A percentile compares a stretch with the other conserved stretches of the same genome.
phyloP scores from a whole-genome alignment of 1,140 invertebrate genomes.

The Tetragnatha versicolor region DNA sequence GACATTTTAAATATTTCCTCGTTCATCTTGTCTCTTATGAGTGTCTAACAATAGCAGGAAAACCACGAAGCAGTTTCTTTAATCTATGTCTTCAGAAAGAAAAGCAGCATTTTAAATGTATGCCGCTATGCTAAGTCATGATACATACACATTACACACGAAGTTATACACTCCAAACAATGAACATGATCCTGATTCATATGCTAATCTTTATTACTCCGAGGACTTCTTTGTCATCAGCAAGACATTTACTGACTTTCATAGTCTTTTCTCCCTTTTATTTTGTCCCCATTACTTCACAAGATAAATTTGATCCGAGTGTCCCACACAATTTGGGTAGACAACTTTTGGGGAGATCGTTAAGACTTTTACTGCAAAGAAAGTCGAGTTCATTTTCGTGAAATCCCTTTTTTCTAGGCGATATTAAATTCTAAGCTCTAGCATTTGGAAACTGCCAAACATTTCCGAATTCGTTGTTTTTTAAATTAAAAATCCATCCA shows the following conservation, averaged over 20 bases:
- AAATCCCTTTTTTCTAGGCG: too few relatives aligned
- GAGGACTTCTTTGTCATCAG: conserved; percentile 13
- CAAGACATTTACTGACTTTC: conserved; percentile 7
- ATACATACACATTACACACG: too few relatives aligned
- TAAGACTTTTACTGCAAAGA: conserved; percentile 6
- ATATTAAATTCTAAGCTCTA: too few relatives aligned
- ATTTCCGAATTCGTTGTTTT: too few relatives aligned
- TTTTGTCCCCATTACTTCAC: conserved; percentile 1
- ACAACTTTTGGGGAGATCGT: neutral
- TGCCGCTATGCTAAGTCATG: neutral
- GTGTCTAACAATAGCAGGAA: neutral
- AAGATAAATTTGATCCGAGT: neutral
- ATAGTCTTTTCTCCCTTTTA: neutral
- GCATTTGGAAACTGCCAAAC: too few relatives aligned
- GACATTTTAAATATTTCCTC: neutral
- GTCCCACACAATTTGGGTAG: conserved; percentile 6
- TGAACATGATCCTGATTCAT: conserved; percentile 20
- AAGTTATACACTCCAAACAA: conserved; percentile 2
- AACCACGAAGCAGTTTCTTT: neutral
- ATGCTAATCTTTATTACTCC: conserved; percentile 22
- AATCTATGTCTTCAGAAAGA: neutral
- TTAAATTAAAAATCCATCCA: too few relatives aligned
- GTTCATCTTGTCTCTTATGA: conserved; percentile 1
- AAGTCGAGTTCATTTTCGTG: too few relatives aligned
- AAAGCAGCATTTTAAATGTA: conserved; percentile 2